phyloP scores from a whole-genome alignment of 2,113 vertebrate genomes.

The Genyomyrus donnyi region DNA sequence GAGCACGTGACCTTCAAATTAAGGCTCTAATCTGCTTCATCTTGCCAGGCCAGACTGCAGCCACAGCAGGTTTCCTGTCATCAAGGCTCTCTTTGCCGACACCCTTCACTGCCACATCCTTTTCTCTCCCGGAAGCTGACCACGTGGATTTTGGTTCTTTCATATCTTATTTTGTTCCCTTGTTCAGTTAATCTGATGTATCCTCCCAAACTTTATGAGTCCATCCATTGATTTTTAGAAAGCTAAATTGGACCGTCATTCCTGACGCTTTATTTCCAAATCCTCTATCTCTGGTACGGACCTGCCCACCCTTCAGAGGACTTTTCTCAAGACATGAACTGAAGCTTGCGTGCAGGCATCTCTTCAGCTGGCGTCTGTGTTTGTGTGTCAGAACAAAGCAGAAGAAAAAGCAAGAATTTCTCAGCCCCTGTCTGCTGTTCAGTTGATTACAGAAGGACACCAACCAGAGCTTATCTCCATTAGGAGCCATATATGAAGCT shows the following conservation, averaged over 20 bases:
- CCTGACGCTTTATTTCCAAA: not conserved
- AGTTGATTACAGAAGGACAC: not conserved
- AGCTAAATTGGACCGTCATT: not conserved
- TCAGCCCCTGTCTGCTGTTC: not conserved
- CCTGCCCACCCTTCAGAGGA: not conserved
- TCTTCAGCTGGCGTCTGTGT: not conserved
- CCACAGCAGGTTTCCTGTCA: not conserved
- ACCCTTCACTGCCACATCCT: not conserved
- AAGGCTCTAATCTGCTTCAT: not conserved
- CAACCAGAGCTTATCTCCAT: not conserved
- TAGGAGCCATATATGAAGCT: not conserved
- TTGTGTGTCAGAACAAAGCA: not conserved
- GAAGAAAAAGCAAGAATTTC: not conserved
- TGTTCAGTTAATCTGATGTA: not conserved
- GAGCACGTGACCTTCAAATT: not conserved
- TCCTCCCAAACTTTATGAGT: not conserved
- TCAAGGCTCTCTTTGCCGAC: not conserved
- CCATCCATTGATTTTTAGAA: not conserved
- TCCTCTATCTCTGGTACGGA: not conserved
- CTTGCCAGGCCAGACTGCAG: not conserved
- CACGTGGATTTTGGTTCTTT: not conserved
- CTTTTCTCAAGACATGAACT: not conserved
- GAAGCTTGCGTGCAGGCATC: not conserved
- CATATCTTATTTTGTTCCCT: not conserved
- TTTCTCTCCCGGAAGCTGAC: not conserved